Percentiles rank a stretch among this genome's conserved stretches.
Conservation (phyloP, 2,113 vertebrate species). For the Salvelinus sp. region DNA sequence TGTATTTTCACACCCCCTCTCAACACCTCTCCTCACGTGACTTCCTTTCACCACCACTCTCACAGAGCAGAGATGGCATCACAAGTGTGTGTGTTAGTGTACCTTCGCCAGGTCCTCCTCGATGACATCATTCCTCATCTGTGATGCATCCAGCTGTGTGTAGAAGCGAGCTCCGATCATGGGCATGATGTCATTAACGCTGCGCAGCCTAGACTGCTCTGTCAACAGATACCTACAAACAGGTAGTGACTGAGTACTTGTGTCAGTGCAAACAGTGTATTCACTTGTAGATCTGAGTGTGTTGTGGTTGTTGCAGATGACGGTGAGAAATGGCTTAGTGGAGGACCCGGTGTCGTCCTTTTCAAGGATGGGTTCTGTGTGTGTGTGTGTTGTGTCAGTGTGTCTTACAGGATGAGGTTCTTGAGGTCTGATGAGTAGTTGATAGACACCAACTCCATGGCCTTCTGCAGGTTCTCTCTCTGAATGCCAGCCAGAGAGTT, state of each 20-base stretch:
- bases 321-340: no score
- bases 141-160: conserved; percentile 95
- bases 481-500: conserved; percentile 99
- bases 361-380: no score
- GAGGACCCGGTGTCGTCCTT: no score
- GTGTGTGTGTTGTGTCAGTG: no score
- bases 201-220: conserved; percentile 94
- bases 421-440: conserved; percentile 99
- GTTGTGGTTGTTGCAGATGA: no score
- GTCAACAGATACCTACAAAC: conserved; percentile 92
- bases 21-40: no score
- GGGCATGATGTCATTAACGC: conserved; percentile 99
- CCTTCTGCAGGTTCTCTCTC: conserved; percentile 98
- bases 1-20: no score
- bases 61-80: no score
- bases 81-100: conserved; percentile 13
- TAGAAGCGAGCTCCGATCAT: conserved; percentile 99
- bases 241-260: neutral
- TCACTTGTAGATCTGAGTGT: no score
- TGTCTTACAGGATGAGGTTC: conserved; percentile 97
- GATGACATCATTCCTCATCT: conserved; percentile 98
- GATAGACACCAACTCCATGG: conserved; percentile 98
- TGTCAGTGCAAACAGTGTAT: neutral
- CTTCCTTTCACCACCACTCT: no score
- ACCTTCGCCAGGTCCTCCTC: conserved; percentile 99